phyloP scores from a whole-genome alignment of 1,140 invertebrate genomes.

The Drosophila insularis region DNA sequence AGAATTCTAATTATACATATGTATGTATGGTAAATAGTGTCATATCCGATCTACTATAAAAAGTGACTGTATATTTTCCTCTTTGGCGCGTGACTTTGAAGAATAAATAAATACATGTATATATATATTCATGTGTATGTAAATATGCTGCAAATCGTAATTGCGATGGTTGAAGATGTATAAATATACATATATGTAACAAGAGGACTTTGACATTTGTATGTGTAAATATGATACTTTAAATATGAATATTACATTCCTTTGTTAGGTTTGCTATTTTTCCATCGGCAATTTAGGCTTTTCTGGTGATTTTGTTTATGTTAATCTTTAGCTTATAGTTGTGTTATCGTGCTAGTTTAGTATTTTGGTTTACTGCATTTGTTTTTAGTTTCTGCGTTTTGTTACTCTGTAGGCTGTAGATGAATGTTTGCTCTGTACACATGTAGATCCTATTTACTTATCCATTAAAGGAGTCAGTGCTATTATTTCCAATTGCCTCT shows the following conservation, averaged over 20 bases:
- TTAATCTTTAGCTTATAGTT: slow-evolving; percentile 24
- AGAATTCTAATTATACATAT: too few relatives aligned
- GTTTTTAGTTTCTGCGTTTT: slow-evolving; percentile 9
- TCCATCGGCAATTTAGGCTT: slow-evolving; percentile 63
- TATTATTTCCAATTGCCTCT: neutral
- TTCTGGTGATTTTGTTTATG: slow-evolving; percentile 72
- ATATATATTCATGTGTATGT: slow-evolving; percentile 48
- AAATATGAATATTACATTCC: slow-evolving; percentile 68
- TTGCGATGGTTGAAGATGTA: slow-evolving; percentile 42
- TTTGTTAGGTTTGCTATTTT: slow-evolving; percentile 40
- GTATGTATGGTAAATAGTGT: neutral
- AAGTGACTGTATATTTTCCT: slow-evolving; percentile 21
- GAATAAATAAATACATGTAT: slow-evolving; percentile 38
- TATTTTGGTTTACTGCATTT: neutral
- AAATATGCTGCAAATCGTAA: slow-evolving; percentile 64
- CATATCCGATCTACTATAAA: neutral
- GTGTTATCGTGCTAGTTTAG: slow-evolving; percentile 19
- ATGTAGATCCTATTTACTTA: slow-evolving; percentile 22
- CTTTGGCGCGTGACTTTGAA: slow-evolving; percentile 27
- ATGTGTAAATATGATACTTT: slow-evolving; percentile 59
- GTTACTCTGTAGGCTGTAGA: slow-evolving; percentile 66
- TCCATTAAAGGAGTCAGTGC: neutral
- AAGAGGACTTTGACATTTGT: slow-evolving; percentile 22
- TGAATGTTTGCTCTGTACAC: slow-evolving; percentile 55
- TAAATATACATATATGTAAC: slow-evolving; percentile 31